Percentiles rank a stretch among this genome's conserved stretches.
Conservation (phyloP, 2,797 vertebrate genomes). For the Atherinosoma microstoma region DNA sequence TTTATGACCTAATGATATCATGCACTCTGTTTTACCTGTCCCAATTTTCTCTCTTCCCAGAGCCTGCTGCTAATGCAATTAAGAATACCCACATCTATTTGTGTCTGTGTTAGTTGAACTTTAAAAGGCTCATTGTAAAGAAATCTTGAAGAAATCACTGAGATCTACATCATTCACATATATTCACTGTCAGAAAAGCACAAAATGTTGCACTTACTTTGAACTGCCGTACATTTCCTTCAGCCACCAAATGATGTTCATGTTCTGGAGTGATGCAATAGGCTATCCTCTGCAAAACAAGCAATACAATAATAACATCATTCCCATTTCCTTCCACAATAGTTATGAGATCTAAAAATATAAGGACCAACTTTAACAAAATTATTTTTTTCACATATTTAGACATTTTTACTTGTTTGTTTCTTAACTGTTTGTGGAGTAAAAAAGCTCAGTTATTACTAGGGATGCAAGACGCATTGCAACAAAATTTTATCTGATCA, state of each 20-base stretch:
- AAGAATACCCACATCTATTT: background rate
- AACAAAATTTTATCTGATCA: background rate
- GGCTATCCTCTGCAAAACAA: slow-evolving; percentile 89
- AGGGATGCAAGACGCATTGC: background rate
- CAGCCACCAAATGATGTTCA: slow-evolving; percentile 92
- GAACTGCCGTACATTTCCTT: slow-evolving; percentile 93
- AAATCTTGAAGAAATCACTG: background rate
- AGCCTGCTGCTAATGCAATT: background rate
- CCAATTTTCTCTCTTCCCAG: background rate
- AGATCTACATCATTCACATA: background rate
- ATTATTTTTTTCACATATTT: background rate
- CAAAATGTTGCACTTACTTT: slow-evolving; percentile 82
- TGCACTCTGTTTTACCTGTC: background rate
- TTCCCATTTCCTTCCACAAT: background rate
- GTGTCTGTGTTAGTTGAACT: background rate
- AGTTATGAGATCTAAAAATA: background rate
- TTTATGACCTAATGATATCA: slow-evolving; percentile 3
- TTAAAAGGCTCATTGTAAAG: background rate
- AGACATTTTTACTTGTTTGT: background rate
- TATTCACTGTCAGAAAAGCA: background rate
- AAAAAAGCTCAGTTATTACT: background rate
- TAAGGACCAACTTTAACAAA: background rate
- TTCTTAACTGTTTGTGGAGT: background rate
- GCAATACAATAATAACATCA: slow-evolving; percentile 21
- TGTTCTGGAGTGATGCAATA: slow-evolving; percentile 97